A percentile compares a stretch with the other conserved stretches of the same genome.
Conservation (phyloP, 92 coral and sea anemone species). For the Phymanthus crucifer region DNA sequence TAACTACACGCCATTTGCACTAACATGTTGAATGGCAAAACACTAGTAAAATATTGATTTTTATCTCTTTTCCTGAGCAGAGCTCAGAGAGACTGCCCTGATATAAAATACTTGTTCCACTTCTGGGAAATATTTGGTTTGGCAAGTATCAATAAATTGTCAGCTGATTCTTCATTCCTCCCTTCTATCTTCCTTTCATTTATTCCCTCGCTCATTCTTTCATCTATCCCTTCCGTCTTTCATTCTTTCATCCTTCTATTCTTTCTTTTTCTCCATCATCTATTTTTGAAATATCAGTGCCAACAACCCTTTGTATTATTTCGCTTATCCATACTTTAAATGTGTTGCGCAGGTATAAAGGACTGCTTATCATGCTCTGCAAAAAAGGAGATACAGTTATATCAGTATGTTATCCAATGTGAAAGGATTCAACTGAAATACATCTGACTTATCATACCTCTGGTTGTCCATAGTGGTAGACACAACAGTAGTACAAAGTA, state of each 20-base stretch:
- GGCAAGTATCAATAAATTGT: no score
- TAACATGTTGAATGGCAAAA: background rate
- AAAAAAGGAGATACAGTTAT: background rate
- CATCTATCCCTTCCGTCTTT: background rate
- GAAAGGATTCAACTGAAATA: background rate
- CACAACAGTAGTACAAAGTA: slow-evolving; percentile 84
- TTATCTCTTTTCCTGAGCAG: no score
- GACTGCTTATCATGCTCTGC: slow-evolving; percentile 48
- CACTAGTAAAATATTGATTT: background rate
- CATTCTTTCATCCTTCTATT: background rate
- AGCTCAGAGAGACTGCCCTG: no score
- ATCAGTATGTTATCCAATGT: background rate
- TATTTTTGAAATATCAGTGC: no score
- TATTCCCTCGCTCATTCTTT: background rate
- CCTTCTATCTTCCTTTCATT: no score
- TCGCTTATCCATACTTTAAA: slow-evolving; percentile 88
- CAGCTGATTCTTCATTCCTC: no score
- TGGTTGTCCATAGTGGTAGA: slow-evolving; percentile 79
- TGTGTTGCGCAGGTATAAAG: slow-evolving; percentile 52
- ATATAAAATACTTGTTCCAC: no score
- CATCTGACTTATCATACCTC: slow-evolving; percentile 46
- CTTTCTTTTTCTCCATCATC: no score
- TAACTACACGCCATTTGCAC: background rate
- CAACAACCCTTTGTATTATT: no score
- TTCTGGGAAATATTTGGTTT: no score